phyloP scores from a whole-genome alignment of 1,140 invertebrate species.

The Goniozus legneri region DNA sequence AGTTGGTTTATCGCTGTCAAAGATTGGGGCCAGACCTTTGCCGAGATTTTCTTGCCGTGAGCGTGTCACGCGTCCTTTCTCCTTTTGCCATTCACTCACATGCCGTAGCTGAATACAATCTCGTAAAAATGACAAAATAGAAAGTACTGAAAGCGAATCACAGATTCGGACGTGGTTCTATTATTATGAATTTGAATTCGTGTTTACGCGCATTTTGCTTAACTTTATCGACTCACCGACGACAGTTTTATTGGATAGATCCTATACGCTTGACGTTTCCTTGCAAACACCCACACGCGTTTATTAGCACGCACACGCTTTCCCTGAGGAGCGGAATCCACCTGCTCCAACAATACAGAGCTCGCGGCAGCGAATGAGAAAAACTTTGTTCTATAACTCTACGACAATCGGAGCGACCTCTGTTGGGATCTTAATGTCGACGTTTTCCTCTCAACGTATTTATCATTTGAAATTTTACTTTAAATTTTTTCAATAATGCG shows the following conservation, averaged over 20 bases:
- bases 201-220: neutral
- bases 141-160: constrained; percentile 11
- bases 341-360: constrained; percentile 27
- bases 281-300: no score
- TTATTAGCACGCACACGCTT: constrained; percentile 23
- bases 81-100: neutral
- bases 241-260: constrained; percentile 1
- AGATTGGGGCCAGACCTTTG: neutral
- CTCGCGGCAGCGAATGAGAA: constrained; percentile 25
- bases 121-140: constrained; percentile 30
- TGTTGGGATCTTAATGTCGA: constrained; percentile 11
- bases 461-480: no score
- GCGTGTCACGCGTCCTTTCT: neutral
- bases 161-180: constrained; percentile 2
- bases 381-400: constrained; percentile 20
- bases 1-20: no score
- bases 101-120: neutral
- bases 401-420: constrained; percentile 5
- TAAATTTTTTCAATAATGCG: no score
- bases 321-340: constrained; percentile 26
- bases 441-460: no score
- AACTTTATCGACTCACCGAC: constrained; percentile 15
- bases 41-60: neutral
- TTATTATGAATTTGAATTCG: no score
- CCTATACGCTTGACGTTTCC: constrained; percentile 23